A percentile compares a stretch with the other conserved stretches of the same genome.
phyloP scores from a whole-genome alignment of 1,140 invertebrate genomes.

The Dinothrombium tinctorium region DNA sequence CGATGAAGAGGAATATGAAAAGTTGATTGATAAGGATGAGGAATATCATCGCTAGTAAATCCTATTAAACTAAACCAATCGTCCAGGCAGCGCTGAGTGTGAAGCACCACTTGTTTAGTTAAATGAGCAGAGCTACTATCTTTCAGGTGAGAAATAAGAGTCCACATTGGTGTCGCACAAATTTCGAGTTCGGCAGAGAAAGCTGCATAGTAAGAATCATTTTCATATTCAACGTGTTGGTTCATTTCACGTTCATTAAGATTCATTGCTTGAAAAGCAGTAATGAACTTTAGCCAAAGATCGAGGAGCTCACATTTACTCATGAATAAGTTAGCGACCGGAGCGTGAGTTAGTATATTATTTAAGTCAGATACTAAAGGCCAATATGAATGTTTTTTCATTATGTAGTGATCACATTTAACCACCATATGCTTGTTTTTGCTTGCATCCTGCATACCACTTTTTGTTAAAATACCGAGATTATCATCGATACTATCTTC shows the following conservation, averaged over 20 bases:
- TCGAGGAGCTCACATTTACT: slow-evolving; percentile 56
- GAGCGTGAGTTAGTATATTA: slow-evolving; percentile 78
- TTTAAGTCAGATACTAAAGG: slow-evolving; percentile 87
- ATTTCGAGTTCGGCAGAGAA: slow-evolving; percentile 90
- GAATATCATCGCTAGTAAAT: slow-evolving; percentile 41
- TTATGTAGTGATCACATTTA: slow-evolving; percentile 63
- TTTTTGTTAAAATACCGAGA: background rate
- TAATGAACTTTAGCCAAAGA: slow-evolving; percentile 82
- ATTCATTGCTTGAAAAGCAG: slow-evolving; percentile 91
- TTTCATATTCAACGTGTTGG: slow-evolving; percentile 87
- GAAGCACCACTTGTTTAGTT: slow-evolving; percentile 43
- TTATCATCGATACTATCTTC: background rate
- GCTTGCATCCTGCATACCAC: slow-evolving; percentile 5
- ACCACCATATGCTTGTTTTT: slow-evolving; percentile 37
- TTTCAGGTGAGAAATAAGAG: slow-evolving; percentile 60
- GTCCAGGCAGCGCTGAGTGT: slow-evolving; percentile 45
- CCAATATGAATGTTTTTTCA: slow-evolving; percentile 97
- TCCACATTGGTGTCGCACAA: slow-evolving; percentile 90
- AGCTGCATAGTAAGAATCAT: slow-evolving; percentile 84
- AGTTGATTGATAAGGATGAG: slow-evolving; percentile 57
- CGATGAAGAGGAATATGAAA: slow-evolving; percentile 89
- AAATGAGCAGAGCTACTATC: slow-evolving; percentile 33
- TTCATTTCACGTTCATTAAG: slow-evolving; percentile 67
- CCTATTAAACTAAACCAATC: slow-evolving; percentile 64
- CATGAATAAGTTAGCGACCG: slow-evolving; percentile 68